Conservation (phyloP, 2,888 invertebrate species). For the Agonopterix arenella region DNA sequence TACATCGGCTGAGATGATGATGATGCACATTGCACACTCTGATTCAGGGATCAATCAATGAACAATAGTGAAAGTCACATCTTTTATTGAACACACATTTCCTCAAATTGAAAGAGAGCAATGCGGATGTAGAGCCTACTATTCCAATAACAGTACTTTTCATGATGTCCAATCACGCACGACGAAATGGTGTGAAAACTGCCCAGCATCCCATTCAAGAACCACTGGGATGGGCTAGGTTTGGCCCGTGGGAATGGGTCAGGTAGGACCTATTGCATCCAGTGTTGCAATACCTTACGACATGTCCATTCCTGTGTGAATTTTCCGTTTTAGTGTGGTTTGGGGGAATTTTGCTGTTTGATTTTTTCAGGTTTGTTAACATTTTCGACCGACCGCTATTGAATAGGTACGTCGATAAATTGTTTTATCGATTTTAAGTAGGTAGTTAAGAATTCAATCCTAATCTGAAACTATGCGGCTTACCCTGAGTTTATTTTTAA, state of each 20-base stretch:
- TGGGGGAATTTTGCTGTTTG: no score
- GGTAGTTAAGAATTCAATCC: no score
- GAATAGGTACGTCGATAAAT: no score
- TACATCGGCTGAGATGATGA: no score
- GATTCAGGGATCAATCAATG: neutral
- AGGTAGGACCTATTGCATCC: no score
- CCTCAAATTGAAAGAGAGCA: slow-evolving; percentile 33
- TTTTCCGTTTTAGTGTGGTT: no score
- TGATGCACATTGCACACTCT: no score
- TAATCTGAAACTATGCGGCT: no score
- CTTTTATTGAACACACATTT: slow-evolving; percentile 27
- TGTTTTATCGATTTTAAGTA: no score
- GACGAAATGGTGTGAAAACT: slow-evolving; percentile 64
- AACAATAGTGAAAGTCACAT: slow-evolving; percentile 39
- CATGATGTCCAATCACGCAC: slow-evolving; percentile 43
- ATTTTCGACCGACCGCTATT: no score
- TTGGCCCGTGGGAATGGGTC: slow-evolving; percentile 52
- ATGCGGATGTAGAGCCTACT: slow-evolving; percentile 39
- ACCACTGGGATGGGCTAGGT: slow-evolving; percentile 54
- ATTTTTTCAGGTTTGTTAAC: no score
- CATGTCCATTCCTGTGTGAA: slow-evolving; percentile 4
- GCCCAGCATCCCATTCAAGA: slow-evolving; percentile 26
- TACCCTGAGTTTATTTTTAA: no score
- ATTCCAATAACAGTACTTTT: slow-evolving; percentile 43
- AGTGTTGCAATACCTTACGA: slow-evolving; percentile 12